Conservation (phyloP, 2,113 vertebrate genomes). For the Galbula dea region DNA sequence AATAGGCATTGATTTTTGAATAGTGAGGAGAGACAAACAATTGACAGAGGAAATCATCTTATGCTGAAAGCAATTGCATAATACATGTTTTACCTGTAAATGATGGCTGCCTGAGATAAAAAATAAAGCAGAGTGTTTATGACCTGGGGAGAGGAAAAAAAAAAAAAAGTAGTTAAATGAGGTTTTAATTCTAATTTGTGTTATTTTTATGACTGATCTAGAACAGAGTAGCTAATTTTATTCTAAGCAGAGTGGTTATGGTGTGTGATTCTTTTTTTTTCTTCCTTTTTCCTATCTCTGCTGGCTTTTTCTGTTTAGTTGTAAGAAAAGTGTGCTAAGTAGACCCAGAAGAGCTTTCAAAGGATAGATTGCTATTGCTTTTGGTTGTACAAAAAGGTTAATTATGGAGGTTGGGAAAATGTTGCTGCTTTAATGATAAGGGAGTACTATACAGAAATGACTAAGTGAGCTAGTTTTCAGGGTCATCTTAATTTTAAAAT, state of each 20-base stretch:
- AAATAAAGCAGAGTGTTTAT: constrained; percentile 1
- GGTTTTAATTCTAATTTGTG: constrained; percentile 22
- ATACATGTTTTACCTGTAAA: constrained; percentile 38
- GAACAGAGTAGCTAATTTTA: constrained; percentile 42
- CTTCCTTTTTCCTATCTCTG: neutral
- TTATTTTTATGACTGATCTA: constrained; percentile 9
- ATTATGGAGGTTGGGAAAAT: constrained; percentile 44
- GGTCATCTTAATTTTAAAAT: constrained; percentile 60
- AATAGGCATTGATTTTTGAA: constrained; percentile 60
- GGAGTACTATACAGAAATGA: constrained; percentile 23
- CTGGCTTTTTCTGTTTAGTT: constrained; percentile 39
- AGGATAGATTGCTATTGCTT: constrained; percentile 49
- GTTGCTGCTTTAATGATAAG: constrained; percentile 56
- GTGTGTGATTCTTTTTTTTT: neutral
- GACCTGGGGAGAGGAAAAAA: too few relatives aligned
- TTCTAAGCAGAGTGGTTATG: neutral
- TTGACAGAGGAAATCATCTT: constrained; percentile 44
- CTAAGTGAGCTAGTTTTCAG: constrained; percentile 51
- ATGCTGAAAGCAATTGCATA: constrained; percentile 37
- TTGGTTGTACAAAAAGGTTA: constrained; percentile 48
- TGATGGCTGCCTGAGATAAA: neutral
- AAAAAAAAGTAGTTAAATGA: too few relatives aligned
- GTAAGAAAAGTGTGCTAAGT: constrained; percentile 47
- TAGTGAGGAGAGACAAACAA: constrained; percentile 47
- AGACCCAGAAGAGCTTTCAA: constrained; percentile 56